Conservation (phyloP, 1,140 invertebrate genomes). For the Scaptomyza montana region DNA sequence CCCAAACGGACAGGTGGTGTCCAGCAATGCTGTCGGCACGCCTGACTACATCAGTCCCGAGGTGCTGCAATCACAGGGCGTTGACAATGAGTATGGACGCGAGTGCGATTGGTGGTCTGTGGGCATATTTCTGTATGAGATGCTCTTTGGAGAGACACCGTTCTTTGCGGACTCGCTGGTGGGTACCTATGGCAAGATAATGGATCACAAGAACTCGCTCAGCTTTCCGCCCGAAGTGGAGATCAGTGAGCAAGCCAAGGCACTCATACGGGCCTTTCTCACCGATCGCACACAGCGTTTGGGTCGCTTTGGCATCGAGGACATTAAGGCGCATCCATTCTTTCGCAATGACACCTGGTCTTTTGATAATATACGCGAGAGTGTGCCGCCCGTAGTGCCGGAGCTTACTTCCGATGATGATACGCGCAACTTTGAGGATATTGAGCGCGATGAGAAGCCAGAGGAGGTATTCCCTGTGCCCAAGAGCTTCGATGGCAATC, state of each 20-base stretch:
- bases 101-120: slow-evolving; percentile 99
- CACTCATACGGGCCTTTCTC: slow-evolving; percentile 96
- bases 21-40: slow-evolving; percentile 99
- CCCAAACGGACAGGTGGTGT: slow-evolving; percentile 95
- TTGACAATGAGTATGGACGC: slow-evolving; percentile 96
- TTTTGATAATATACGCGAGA: slow-evolving; percentile 97
- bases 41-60: slow-evolving; percentile 99
- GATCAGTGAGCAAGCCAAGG: slow-evolving; percentile 95
- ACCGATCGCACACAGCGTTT: slow-evolving; percentile 96
- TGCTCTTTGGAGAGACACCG: slow-evolving; percentile 99
- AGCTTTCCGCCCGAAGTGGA: slow-evolving; percentile 97
- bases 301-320: slow-evolving; percentile 96
- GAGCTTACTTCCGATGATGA: slow-evolving; percentile 98
- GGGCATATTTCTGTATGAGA: slow-evolving; percentile 99
- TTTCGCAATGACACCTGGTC: slow-evolving; percentile 99
- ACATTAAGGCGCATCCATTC: slow-evolving; percentile 97
- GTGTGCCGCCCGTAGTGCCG: slow-evolving; percentile 97
- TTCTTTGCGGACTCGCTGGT: slow-evolving; percentile 99
- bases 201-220: slow-evolving; percentile 98
- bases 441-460: slow-evolving; percentile 94
- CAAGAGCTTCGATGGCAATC: slow-evolving; percentile 99
- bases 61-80: slow-evolving; percentile 98
- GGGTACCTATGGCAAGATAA: slow-evolving; percentile 99
- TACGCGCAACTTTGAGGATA: slow-evolving; percentile 99
- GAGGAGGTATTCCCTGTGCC: slow-evolving; percentile 97